These are phyloP conservation scores for Orussus abietinus DNA, from an alignment of 1,140 invertebrate species.

Conservation along the genomic window DNA sequence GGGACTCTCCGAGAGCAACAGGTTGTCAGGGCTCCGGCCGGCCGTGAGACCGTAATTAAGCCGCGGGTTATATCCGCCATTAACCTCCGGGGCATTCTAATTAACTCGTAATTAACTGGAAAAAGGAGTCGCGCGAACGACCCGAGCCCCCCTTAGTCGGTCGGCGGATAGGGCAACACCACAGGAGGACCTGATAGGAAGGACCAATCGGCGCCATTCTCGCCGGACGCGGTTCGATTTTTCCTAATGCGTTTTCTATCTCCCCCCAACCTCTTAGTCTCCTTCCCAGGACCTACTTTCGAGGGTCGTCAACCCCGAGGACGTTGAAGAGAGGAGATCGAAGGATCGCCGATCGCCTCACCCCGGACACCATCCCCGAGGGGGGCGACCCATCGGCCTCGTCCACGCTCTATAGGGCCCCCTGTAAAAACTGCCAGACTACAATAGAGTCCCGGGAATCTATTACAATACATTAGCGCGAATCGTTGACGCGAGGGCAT, in stretches of 20 bases:
- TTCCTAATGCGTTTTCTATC: no score
- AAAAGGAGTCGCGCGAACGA: constrained; percentile 21
- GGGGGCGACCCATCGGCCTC: not conserved
- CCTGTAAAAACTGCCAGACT: not conserved
- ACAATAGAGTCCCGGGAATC: not conserved
- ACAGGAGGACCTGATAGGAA: no score
- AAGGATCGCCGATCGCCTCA: no score
- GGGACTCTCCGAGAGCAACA: constrained; percentile 25
- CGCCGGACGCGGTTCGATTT: no score
- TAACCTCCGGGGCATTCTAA: constrained; percentile 18
- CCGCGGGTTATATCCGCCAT: constrained; percentile 1
- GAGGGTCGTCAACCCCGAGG: no score
- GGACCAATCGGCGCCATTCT: no score
- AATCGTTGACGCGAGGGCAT: not conserved
- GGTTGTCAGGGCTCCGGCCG: constrained; percentile 20
- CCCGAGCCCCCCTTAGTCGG: no score
- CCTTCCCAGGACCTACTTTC: not conserved
- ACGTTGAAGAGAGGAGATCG: constrained; percentile 1
- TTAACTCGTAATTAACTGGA: constrained; percentile 27
- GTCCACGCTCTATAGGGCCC: not conserved
- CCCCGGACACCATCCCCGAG: no score
- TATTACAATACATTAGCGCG: constrained; percentile 1
- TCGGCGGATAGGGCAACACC: no score
- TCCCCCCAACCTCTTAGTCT: not conserved
- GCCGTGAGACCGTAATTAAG: constrained; percentile 25